Percentiles rank a stretch among this genome's conserved stretches.
Conservation (phyloP, 2,888 invertebrate species). For the Poecilus cupreus region DNA sequence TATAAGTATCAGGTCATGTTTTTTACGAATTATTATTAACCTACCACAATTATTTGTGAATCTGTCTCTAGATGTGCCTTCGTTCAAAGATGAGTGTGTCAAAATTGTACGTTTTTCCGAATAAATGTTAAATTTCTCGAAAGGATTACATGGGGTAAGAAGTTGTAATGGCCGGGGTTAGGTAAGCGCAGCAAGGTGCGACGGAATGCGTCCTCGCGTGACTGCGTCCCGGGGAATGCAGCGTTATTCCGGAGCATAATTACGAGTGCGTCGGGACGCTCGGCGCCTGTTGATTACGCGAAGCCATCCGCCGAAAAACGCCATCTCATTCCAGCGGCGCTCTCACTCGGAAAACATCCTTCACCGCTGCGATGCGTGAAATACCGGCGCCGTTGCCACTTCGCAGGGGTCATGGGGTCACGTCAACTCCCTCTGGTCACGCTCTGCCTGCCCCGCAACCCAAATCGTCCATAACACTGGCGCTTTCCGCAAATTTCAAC, state of each 20-base stretch:
- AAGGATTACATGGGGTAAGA: too few relatives aligned
- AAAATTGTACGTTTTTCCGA: too few relatives aligned
- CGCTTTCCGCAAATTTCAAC: slow-evolving; percentile 18
- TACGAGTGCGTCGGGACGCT: slow-evolving; percentile 60
- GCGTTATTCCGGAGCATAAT: slow-evolving; percentile 66
- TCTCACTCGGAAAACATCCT: slow-evolving; percentile 64
- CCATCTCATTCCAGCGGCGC: slow-evolving; percentile 65
- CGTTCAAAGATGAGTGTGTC: too few relatives aligned
- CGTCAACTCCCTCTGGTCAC: neutral
- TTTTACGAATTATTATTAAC: too few relatives aligned
- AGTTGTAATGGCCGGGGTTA: too few relatives aligned
- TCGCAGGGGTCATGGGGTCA: slow-evolving; percentile 6
- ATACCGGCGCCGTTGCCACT: slow-evolving; percentile 64
- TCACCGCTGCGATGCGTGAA: slow-evolving; percentile 68
- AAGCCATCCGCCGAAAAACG: slow-evolving; percentile 47
- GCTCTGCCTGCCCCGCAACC: neutral
- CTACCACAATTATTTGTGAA: too few relatives aligned
- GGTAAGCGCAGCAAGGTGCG: neutral
- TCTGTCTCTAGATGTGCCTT: too few relatives aligned
- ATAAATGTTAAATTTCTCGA: too few relatives aligned
- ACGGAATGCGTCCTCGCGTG: slow-evolving; percentile 32
- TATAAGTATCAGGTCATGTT: too few relatives aligned
- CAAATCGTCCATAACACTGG: neutral
- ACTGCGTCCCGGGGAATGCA: slow-evolving; percentile 66
- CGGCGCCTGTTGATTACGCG: slow-evolving; percentile 57